Evolutionary conservation across 2,888 invertebrate genomes (phyloP), one percentile per base, ranked within the genome.

Genomic region (Lepidocyrtoides sp.): DNA sequence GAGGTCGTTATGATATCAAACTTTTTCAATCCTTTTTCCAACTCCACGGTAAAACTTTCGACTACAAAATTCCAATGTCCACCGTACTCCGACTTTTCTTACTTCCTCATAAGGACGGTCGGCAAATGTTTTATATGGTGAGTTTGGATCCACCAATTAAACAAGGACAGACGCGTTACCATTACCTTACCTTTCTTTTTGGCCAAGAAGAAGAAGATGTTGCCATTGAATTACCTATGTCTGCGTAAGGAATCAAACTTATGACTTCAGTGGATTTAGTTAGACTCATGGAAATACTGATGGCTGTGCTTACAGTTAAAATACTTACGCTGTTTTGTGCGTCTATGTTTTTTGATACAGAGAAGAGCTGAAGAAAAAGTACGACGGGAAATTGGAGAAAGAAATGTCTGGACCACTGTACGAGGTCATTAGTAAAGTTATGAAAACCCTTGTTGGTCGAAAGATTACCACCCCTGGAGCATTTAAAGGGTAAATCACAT

Each of bases 121-220:
- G 99, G 0, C 99, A 99, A 95, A 99, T 99, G 97, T 99, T 98
- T 96, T 99, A 99, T 95, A 99, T 99, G 63, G 98, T 99, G 85
- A 98, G 99, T 83, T 96, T 99, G 94, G 99, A 99, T 96, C 99
- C 99, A 0, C 99, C 99, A 0, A 99, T 99, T 94, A 99, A 99
- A 95, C 99, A 99, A 95, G 99, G 99, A 77, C 99, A 99, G 96
- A 99, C 99, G 0, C 96, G 99, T 92, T 99, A 99, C 95, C 99
- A 99, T 95, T 99, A 98, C 95, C 96, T 99, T 91, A 99, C 99
- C 12, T 96, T 99, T 88, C 96, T 99, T 66, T 99, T 99, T 95
- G 97, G 97, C 69, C 98, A 98, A 94, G 99, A 99, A 94, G 99
- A 99, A 89, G 98, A 99, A 95, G 93, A 93, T 26, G 98, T 97